Base-by-base conservation (phyloP, 2,113 vertebrate genomes). In the Mixornis gularis region DNA sequence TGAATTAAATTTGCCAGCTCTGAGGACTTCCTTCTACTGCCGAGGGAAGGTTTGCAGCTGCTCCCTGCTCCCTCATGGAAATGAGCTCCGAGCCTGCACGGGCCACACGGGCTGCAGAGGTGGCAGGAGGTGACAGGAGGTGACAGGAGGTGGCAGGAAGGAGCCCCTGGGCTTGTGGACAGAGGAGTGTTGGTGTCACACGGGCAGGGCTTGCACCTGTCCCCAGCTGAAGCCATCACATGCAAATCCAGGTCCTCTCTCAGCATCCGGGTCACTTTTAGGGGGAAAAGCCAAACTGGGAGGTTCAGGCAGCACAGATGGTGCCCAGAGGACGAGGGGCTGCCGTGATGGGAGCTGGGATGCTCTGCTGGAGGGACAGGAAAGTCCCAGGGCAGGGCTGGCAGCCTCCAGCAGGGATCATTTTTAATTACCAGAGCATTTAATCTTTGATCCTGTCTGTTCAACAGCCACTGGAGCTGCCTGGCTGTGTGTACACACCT, bases 1-100 rank as follows among this genome's bases (percentile, higher is more conserved):
- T 98, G 98, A 98, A 98, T 98, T 97, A 97, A 97, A 98, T 98
- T 98, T 98, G 98, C 98, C 95, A 96, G 91, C 41, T 30, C 95
- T 48, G 38, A 78, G 94, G 78, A 98, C 97, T 98, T 98, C 97
- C 97, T 98, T 96, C 84, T 97, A 41, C 76, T 85, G 89, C 86
- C 15, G 13, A 44, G 52, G 63, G 94, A 60, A 95, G 90, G 55
- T 43, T 94, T 90, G 85, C 97, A 98, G 97, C 97, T 98, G 98
- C 79, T 94, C 96, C 63, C 87, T 93, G 84, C 81, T 83, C 87
- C 19, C 1, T 18, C 95, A 97, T 97, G 97, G 90, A 98, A 98
- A 98, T 97, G 90, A 97, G 94, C 87, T 85, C 92, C 53, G 91
- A 92, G 96, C 95, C 95, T 89, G 89, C 93, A 66, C 55, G 24